phyloP scores from a whole-genome alignment of 2,888 invertebrate genomes.

The Auanema freiburgensis region DNA sequence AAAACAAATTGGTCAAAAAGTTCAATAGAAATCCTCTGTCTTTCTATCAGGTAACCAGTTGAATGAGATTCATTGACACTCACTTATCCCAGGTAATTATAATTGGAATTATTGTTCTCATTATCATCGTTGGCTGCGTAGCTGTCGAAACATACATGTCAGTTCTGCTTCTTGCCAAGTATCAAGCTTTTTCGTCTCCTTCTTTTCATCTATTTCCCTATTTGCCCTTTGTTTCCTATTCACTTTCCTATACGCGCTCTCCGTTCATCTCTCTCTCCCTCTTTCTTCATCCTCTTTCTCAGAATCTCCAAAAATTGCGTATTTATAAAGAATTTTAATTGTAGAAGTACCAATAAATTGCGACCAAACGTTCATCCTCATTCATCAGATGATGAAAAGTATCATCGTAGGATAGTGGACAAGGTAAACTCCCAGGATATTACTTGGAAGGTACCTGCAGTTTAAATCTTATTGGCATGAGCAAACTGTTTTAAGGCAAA shows the following conservation, averaged over 20 bases:
- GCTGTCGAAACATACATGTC: constrained; percentile 25
- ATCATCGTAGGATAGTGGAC: constrained; percentile 18
- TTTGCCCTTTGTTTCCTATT: neutral
- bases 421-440: constrained; percentile 4
- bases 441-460: constrained; percentile 8
- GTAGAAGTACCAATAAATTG: constrained; percentile 14
- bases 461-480: neutral
- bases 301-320: neutral
- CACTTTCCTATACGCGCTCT: neutral
- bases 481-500: constrained; percentile 15
- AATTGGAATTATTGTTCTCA: constrained; percentile 20
- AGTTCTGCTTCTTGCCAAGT: neutral
- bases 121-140: constrained; percentile 24
- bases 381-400: constrained; percentile 14
- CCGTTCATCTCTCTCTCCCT: neutral
- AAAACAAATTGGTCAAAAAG: constrained; percentile 2
- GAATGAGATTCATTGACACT: too few relatives aligned
- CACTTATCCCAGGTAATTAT: constrained; percentile 19
- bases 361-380: constrained; percentile 9
- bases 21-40: neutral
- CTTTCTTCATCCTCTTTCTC: neutral
- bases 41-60: neutral
- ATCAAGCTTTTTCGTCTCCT: too few relatives aligned
- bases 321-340: neutral
- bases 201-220: neutral